Evolutionary conservation across 2,113 vertebrate species (phyloP).

Genomic region (Ailuropoda melanoleuca): DNA sequence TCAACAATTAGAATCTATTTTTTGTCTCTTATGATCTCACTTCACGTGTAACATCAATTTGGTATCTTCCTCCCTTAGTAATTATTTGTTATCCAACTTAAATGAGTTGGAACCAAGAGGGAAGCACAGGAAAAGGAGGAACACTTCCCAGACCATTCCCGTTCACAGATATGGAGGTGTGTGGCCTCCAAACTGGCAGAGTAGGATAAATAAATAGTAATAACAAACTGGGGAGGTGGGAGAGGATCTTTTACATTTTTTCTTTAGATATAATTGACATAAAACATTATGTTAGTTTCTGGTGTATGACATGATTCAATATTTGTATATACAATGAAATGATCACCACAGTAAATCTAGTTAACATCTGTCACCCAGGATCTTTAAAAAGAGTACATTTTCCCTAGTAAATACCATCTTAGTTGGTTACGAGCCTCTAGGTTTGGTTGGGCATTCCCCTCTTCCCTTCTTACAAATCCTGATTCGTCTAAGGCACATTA

Average conservation of each 20-base stretch:
- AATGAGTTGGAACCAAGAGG: neutral
- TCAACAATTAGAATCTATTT: constrained; percentile 28
- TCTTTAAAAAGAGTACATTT: neutral
- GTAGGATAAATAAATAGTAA: neutral
- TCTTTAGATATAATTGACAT: neutral
- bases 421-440: neutral
- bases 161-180: neutral
- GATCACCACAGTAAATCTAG: neutral
- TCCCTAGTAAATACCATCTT: neutral
- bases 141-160: neutral
- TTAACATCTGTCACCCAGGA: neutral
- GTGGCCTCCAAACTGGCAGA: neutral
- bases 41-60: neutral
- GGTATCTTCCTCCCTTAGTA: neutral
- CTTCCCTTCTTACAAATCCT: neutral
- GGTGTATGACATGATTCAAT: neutral
- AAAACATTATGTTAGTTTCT: neutral
- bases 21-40: neutral
- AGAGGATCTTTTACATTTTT: neutral
- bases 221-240: neutral
- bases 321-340: neutral
- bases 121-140: neutral
- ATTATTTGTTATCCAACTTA: neutral
- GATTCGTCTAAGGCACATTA: neutral
- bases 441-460: neutral